Evolutionary conservation across 2,888 invertebrate species (phyloP).

Genomic region (Allophyes oxyacanthae): DNA sequence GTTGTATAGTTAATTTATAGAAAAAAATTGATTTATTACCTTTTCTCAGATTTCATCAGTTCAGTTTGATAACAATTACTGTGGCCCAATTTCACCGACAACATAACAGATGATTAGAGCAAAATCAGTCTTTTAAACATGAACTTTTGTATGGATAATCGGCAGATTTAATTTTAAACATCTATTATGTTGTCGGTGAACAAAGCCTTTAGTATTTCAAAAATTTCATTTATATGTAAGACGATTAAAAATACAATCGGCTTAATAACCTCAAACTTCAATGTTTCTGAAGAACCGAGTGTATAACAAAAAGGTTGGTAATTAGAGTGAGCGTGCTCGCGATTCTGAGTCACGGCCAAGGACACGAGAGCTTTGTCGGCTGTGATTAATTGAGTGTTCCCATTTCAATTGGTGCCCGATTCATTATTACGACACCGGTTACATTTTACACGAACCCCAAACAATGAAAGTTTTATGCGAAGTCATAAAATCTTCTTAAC

Average conservation of each 20-base stretch:
- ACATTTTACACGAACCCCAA: conserved; percentile 44
- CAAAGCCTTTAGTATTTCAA: too few species aligned
- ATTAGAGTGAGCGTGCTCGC: conserved; percentile 60
- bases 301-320: conserved; percentile 62
- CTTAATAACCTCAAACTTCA: conserved; percentile 41
- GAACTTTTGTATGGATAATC: too few species aligned
- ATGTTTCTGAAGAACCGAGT: conserved; percentile 44
- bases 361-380: conserved; percentile 63
- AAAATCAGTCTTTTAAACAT: too few species aligned
- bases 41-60: too few species aligned
- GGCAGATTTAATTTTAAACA: too few species aligned
- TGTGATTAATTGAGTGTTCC: conserved; percentile 63
- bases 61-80: too few species aligned
- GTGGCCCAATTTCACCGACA: too few species aligned
- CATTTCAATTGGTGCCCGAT: conserved; percentile 60
- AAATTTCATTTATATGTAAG: conserved; percentile 21
- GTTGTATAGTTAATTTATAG: too few species aligned
- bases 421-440: conserved; percentile 56
- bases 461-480: conserved; percentile 44
- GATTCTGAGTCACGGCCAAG: conserved; percentile 70
- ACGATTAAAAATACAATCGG: conserved; percentile 42
- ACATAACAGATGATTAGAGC: too few species aligned
- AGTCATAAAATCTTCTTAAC: conserved; percentile 19
- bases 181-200: too few species aligned
- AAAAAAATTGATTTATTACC: too few species aligned